These are phyloP conservation scores for Pteropus rufus DNA, from an alignment of 2,797 vertebrate genomes.

Conservation along the genomic window DNA sequence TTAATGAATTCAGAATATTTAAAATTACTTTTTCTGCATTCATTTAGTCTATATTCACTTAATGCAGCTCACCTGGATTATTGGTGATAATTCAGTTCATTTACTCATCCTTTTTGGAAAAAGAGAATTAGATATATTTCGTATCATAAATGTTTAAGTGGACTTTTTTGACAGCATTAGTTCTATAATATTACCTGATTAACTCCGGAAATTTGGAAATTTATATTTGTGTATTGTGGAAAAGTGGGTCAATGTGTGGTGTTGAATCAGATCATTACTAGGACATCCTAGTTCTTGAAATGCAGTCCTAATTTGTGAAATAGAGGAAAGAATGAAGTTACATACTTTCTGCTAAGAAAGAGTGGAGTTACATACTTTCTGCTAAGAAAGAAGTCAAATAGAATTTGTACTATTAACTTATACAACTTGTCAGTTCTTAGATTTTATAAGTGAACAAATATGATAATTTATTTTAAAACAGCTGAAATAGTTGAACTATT, in stretches of 20 bases:
- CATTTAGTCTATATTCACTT: not conserved
- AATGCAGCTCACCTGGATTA: not conserved
- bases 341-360: not conserved
- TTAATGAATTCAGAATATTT: not conserved
- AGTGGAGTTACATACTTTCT: not conserved
- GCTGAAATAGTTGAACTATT: not conserved
- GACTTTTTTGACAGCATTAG: not conserved
- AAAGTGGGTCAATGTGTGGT: not conserved
- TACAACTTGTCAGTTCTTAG: not conserved
- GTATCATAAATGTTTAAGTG: not conserved
- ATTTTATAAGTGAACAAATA: not conserved
- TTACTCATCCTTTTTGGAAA: not conserved
- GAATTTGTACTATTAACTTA: not conserved
- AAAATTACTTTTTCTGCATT: not conserved
- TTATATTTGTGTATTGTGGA: not conserved
- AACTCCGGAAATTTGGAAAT: not conserved
- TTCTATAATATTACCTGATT: not conserved
- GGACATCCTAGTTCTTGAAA: not conserved
- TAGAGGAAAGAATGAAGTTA: not conserved
- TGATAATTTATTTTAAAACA: not conserved
- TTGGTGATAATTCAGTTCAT: not conserved
- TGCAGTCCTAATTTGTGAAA: rapidly evolving
- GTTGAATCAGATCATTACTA: not conserved
- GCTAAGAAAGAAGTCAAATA: not conserved
- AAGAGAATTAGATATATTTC: not conserved